phyloP scores from a whole-genome alignment of 2,888 invertebrate genomes.

The Pemphredon lugubris region DNA sequence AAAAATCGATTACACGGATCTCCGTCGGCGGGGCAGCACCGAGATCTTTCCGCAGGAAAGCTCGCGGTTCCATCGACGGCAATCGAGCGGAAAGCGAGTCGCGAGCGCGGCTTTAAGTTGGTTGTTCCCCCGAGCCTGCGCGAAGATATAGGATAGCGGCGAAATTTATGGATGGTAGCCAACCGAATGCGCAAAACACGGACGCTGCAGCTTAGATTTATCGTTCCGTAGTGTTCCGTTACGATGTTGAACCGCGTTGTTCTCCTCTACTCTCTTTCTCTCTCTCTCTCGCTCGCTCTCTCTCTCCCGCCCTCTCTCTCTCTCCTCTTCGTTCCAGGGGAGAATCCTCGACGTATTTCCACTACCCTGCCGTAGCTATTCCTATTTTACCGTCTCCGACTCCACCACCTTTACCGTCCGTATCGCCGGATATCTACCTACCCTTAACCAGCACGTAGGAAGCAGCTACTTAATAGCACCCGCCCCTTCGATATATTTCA shows the following conservation, averaged over 20 bases:
- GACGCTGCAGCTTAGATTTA: conserved; percentile 74
- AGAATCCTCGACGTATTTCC: conserved; percentile 35
- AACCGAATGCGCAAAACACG: conserved; percentile 76
- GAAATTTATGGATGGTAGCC: conserved; percentile 75
- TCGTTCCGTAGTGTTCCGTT: conserved; percentile 68
- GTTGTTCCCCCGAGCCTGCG: conserved; percentile 37
- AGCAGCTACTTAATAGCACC: conserved; percentile 61
- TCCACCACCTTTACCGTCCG: conserved; percentile 14
- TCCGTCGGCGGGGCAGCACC: not conserved
- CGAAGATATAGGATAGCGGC: conserved; percentile 39
- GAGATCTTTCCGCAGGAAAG: not conserved
- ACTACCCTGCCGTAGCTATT: not conserved
- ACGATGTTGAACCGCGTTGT: conserved; percentile 57
- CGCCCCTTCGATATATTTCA: conserved; percentile 22
- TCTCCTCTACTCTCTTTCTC: too few relatives aligned
- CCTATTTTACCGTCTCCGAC: conserved; percentile 5
- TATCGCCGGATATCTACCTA: conserved; percentile 14
- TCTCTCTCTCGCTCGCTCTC: too few relatives aligned
- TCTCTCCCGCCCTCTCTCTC: conserved; percentile 5
- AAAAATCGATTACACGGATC: not conserved
- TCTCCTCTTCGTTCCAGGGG: not conserved
- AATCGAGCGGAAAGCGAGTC: not conserved
- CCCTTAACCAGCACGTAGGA: conserved; percentile 40
- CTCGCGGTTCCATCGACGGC: not conserved
- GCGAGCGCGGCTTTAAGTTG: conserved; percentile 4